Conservation (phyloP, 53 echinoderm and acorn worm species). For the Echinarachnius parma region DNA sequence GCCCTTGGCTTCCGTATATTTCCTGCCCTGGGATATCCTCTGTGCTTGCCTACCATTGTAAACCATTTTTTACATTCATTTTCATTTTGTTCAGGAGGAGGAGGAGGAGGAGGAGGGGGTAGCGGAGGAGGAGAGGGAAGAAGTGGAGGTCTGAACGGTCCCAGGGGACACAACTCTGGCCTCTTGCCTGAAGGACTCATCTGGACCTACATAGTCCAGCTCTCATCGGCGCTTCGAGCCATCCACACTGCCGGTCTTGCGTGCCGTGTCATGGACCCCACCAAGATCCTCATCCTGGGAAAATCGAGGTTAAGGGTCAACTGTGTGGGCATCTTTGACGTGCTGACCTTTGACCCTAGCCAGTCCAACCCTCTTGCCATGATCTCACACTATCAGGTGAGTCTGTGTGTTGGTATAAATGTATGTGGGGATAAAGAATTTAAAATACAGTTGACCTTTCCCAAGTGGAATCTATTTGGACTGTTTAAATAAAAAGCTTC, state of each 20-base stretch:
- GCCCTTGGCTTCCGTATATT: no score
- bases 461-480: no score
- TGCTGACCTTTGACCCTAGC: constrained; percentile 76
- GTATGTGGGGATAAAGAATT: neutral
- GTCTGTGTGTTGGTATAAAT: neutral
- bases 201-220: constrained; percentile 96
- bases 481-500: no score
- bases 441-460: no score
- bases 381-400: constrained; percentile 93
- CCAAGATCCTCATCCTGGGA: constrained; percentile 76
- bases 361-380: constrained; percentile 79
- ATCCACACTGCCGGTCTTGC: constrained; percentile 92
- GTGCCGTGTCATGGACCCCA: constrained; percentile 97
- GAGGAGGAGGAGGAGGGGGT: no score
- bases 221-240: constrained; percentile 85
- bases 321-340: constrained; percentile 97
- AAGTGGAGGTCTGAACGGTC: constrained; percentile 72
- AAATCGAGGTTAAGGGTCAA: constrained; percentile 87
- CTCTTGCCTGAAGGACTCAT: constrained; percentile 91
- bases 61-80: no score
- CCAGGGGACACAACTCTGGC: constrained; percentile 57
- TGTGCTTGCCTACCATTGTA: no score
- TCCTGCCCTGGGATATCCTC: no score
- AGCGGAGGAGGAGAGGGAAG: constrained; percentile 13
- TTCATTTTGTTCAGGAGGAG: no score